Base-by-base conservation (phyloP, 2,888 invertebrate species). In the Lochmaea crataegi region DNA sequence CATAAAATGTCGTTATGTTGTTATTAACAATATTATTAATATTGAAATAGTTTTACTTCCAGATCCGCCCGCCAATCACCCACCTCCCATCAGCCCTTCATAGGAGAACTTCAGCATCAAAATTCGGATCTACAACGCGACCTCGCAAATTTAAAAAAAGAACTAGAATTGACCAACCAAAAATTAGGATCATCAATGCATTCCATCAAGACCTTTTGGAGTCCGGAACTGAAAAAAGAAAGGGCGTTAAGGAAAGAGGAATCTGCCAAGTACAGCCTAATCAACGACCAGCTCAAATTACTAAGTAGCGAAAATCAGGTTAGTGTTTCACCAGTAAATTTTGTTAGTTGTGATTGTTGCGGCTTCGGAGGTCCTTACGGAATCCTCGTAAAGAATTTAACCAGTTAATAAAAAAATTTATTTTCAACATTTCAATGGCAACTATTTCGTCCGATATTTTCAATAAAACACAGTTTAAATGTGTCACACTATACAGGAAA, bases 181-280 rank as follows among this genome's bases (percentile, higher is more conserved):
- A 99, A 99, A 88, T 91, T 99, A 83, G 96, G 97, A 87, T 97
- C 97, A 85, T 96, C 96, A 84, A 99, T 99, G 98, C 98, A 99
- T 89, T 98, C 97, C 88, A 99, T 99, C 88, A 99, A 99, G 90
- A 99, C 98, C 71, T 99, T 99, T 89, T 99, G 99, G 99, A 98
- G 98, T 86, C 99, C 99, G 22, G 99, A 99, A 89, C 90, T 99
- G 87, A 99, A 99, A 89, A 98, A 98, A 88, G 99, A 99, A 88
- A 90, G 99, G 78, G 96, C 97, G 67, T 87, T 98, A 82, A 90
- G 99, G 81, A 99, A 99, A 86, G 99, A 99, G 88, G 99, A 99
- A 88, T 96, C 96, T 86, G 96, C 97, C 85, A 97, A 98, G 88
- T 97, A 97, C 90, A 95, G 95, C 87, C 92, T 97, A 86, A 95